phyloP scores from a whole-genome alignment of 2,888 invertebrate genomes.

The Amphipoea oculea region DNA sequence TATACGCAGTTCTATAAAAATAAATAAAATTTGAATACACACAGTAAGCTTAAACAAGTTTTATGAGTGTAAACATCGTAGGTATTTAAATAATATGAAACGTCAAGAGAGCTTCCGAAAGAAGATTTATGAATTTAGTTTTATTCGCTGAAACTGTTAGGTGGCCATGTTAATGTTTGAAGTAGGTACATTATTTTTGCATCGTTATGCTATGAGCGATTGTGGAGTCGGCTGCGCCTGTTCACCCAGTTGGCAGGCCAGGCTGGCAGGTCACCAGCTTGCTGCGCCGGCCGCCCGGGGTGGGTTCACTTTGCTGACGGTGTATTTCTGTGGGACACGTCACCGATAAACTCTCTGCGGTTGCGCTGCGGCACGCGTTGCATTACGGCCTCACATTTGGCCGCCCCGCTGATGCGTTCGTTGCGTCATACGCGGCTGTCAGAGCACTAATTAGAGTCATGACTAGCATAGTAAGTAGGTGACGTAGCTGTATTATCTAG shows the following conservation, averaged over 20 bases:
- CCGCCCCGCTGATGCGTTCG: conserved; percentile 70
- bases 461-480: conserved; percentile 56
- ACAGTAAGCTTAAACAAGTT: conserved; percentile 52
- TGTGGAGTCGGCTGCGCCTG: conserved; percentile 66
- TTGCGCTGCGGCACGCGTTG: conserved; percentile 69
- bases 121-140: conserved; percentile 57
- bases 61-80: conserved; percentile 56
- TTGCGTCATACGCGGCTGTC: conserved; percentile 79
- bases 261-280: conserved; percentile 82
- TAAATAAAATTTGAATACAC: conserved; percentile 50
- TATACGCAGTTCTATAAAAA: conserved; percentile 40
- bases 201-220: conserved; percentile 45
- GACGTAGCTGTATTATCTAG: conserved; percentile 60
- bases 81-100: conserved; percentile 57
- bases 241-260: conserved; percentile 84
- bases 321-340: conserved; percentile 81
- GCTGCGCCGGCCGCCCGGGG: conserved; percentile 63
- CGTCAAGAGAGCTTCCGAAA: conserved; percentile 54
- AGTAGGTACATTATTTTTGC: conserved; percentile 29
- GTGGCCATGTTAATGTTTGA: conserved; percentile 8
- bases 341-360: conserved; percentile 72
- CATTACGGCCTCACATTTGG: conserved; percentile 76
- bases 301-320: conserved; percentile 71
- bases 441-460: conserved; percentile 75
- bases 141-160: conserved; percentile 27